Evolutionary conservation across 2,797 vertebrate species (phyloP), one percentile per base, ranked within the genome.

Genomic region (Acanthiza pusilla): DNA sequence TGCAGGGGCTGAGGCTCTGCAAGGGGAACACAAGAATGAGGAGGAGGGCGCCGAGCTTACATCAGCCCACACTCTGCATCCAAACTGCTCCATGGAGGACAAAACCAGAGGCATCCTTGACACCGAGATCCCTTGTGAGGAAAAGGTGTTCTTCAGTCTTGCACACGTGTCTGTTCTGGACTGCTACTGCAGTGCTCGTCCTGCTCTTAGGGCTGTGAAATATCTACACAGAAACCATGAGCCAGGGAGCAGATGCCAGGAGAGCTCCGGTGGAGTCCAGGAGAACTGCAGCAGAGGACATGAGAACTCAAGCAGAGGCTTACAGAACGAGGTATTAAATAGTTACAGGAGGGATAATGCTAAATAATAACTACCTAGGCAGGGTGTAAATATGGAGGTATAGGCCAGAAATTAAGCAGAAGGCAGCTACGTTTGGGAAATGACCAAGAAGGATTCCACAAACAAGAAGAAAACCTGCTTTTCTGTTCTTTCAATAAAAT

Each of bases 41-140:
- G 57, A 26, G 25, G 34, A 27, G 1, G 16, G 26, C 6, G 1
- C 25, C 1, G 11, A 27, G 16, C 1, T 30, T 14, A 16, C 1
- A 1, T 13, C 1, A 0, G 7, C 5, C 19, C 16, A 19, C 4
- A 25, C 20, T 34, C 9, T 34, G 16, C 16, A 20, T 16, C 0
- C 3, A 9, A 9, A 20, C 10, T 3, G 20, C 8, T 70, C 8
- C 26, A 10, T 5, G 20, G 8, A 43, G 10, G 8, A 10, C 1
- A 43, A 43, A 34, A 13, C 3, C 5, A 20, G 26, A 51, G 30
- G 8, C 1, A 2, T n/a, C 30, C 43, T 19, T 40, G 18, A 10
- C 10, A 20, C 26, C 20, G 10, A 34, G 13, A 51, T 61, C 21
- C 5, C 26, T 36, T 43, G 45, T 30, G 32, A 30, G 4, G 30